These are phyloP conservation scores for Cantharis nigra DNA, from an alignment of 2,888 invertebrate genomes.

Conservation along the genomic window DNA sequence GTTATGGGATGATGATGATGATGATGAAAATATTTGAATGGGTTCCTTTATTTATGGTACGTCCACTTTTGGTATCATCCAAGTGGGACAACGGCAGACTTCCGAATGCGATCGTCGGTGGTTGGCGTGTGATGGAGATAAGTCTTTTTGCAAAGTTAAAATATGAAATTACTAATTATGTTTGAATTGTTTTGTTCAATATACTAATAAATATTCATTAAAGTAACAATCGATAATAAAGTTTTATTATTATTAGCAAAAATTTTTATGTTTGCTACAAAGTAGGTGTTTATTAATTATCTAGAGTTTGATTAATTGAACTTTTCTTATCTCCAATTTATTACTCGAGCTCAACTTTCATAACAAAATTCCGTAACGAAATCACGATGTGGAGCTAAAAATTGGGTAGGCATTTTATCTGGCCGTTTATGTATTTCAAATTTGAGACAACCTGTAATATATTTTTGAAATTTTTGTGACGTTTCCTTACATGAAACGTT, in stretches of 20 bases:
- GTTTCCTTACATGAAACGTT: constrained; percentile 4
- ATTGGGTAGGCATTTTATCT: not conserved
- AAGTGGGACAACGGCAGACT: not conserved
- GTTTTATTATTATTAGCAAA: not conserved
- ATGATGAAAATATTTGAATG: not conserved
- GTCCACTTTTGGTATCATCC: too few species aligned
- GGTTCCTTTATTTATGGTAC: not conserved
- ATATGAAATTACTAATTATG: not conserved
- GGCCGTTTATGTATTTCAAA: not conserved
- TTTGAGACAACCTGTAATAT: not conserved
- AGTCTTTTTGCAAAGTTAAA: too few species aligned
- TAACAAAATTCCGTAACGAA: not conserved
- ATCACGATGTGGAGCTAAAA: not conserved
- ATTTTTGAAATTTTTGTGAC: not conserved
- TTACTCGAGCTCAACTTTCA: not conserved
- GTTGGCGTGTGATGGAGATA: too few species aligned
- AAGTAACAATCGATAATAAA: not conserved
- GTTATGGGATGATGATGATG: not conserved
- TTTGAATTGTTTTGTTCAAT: not conserved
- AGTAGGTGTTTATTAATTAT: not conserved
- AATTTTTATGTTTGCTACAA: not conserved
- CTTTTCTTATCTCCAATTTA: not conserved
- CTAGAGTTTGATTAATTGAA: not conserved
- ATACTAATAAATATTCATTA: not conserved
- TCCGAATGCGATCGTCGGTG: not conserved